These are phyloP conservation scores for Glossophaga mutica DNA, from an alignment of 2,797 vertebrate species.

Conservation along the genomic window DNA sequence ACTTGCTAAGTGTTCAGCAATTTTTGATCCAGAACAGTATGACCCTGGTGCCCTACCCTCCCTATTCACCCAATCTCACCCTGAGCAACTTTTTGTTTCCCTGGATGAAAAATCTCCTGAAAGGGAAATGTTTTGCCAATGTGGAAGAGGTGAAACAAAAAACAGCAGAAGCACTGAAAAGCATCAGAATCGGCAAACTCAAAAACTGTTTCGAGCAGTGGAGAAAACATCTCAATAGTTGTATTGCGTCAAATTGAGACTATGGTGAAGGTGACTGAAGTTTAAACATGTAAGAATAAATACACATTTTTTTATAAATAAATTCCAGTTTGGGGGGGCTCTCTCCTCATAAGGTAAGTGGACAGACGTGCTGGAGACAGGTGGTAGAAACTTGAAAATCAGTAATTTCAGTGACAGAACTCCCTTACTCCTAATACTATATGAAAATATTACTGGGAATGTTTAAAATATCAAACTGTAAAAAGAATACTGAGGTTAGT, in stretches of 20 bases:
- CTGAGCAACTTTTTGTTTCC: background rate
- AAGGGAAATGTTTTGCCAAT: background rate
- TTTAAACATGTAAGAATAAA: background rate
- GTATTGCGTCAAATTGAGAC: background rate
- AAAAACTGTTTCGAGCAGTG: background rate
- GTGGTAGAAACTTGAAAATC: constrained; percentile 60
- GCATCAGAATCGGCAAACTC: background rate
- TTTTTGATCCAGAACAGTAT: background rate
- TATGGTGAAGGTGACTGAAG: background rate
- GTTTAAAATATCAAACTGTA: constrained; percentile 7
- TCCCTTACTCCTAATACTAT: background rate
- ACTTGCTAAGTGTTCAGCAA: background rate
- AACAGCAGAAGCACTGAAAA: background rate
- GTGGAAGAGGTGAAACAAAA: background rate
- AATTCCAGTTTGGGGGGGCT: background rate
- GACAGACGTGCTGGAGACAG: background rate
- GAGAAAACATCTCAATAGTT: background rate
- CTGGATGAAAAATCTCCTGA: background rate
- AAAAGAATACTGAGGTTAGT: background rate
- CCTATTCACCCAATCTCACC: background rate
- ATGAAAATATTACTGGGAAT: constrained; percentile 12
- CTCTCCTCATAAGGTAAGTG: background rate
- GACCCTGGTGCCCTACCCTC: background rate
- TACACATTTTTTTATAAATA: background rate
- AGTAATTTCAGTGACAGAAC: constrained; percentile 42